phyloP scores from a whole-genome alignment of 2,113 vertebrate genomes.

The Prionailurus viverrinus region DNA sequence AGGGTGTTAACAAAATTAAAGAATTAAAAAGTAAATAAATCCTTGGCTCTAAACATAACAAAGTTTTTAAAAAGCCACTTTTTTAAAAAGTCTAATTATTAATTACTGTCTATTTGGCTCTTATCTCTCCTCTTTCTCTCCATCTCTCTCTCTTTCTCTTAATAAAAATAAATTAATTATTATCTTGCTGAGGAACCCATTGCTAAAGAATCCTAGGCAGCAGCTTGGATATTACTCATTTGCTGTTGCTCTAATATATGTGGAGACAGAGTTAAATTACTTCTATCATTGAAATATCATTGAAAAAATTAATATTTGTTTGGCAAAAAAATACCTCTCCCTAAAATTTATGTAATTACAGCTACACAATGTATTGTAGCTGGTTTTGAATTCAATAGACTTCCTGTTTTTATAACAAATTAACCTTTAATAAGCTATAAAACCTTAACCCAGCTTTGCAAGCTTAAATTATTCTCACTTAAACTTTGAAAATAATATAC shows the following conservation, averaged over 20 bases:
- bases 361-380: not conserved
- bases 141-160: not conserved
- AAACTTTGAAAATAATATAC: constrained; percentile 77
- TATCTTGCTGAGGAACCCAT: not conserved
- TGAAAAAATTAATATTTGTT: not conserved
- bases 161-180: constrained; percentile 9
- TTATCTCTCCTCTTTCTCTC: not conserved
- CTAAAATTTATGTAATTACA: constrained; percentile 10
- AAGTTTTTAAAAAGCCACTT: not conserved
- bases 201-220: not conserved
- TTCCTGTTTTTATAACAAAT: constrained; percentile 26
- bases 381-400: not conserved
- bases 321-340: constrained; percentile 5
- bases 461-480: constrained; percentile 79
- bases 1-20: not conserved
- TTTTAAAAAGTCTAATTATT: not conserved
- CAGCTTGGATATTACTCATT: not conserved
- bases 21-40: not conserved
- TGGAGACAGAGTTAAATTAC: not conserved
- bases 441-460: not conserved
- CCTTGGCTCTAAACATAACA: not conserved
- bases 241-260: not conserved
- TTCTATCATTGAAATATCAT: not conserved
- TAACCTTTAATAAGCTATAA: constrained; percentile 16
- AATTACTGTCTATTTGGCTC: not conserved